Conservation (phyloP, 2,888 invertebrate species). For the Dysmachus trigonus region DNA sequence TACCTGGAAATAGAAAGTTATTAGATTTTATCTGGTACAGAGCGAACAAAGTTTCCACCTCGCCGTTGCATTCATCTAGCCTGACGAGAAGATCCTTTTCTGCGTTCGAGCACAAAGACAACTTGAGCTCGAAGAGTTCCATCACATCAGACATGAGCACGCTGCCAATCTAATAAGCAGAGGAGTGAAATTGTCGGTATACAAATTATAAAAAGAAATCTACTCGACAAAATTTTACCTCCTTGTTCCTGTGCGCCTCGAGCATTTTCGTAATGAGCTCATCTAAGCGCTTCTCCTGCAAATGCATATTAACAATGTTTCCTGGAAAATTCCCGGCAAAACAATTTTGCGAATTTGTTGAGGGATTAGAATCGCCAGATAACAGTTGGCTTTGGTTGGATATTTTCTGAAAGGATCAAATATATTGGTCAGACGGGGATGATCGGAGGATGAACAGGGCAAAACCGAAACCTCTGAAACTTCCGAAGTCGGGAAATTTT, state of each 20-base stretch:
- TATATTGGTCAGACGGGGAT: neutral
- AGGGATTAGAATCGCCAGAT: neutral
- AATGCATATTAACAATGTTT: neutral
- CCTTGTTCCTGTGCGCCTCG: slow-evolving; percentile 6
- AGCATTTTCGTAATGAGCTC: slow-evolving; percentile 34
- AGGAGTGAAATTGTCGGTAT: neutral
- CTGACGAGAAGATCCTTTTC: slow-evolving; percentile 47
- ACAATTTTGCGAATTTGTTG: neutral
- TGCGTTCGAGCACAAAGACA: slow-evolving; percentile 42
- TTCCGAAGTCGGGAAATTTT: slow-evolving; percentile 31
- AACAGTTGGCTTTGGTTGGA: neutral
- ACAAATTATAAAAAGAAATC: neutral
- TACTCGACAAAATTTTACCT: neutral
- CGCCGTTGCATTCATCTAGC: slow-evolving; percentile 46
- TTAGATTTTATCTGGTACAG: neutral
- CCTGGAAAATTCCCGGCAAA: neutral
- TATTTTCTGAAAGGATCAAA: slow-evolving; percentile 13
- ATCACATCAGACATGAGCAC: slow-evolving; percentile 47
- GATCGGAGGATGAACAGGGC: neutral
- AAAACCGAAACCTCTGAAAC: slow-evolving; percentile 37
- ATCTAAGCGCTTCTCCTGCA: slow-evolving; percentile 30
- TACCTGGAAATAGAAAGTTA: slow-evolving; percentile 38
- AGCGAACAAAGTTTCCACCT: slow-evolving; percentile 25
- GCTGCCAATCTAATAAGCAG: slow-evolving; percentile 42
- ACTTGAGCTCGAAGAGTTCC: slow-evolving; percentile 49